Evolutionary conservation across 2,888 invertebrate species (phyloP), one percentile per base, ranked within the genome.

Genomic region (Cyclophora albipunctata): DNA sequence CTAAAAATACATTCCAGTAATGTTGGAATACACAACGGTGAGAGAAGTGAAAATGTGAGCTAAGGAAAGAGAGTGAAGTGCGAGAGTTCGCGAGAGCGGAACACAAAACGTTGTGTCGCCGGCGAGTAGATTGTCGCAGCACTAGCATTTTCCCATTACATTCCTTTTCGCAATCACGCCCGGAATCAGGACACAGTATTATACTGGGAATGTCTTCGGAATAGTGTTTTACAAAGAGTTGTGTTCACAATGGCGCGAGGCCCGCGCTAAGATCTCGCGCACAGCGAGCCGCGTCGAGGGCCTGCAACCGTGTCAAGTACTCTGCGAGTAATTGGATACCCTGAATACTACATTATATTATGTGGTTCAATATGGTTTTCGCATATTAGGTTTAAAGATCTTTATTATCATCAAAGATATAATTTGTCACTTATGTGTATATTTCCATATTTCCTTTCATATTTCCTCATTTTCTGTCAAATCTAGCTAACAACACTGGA

Each of bases 231-330:
- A 6, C 20, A 43, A 33, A 20, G 43, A 20, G 34, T 6, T 43
- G 6, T 34, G 43, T 7, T 6, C 34, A 43, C 43, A 43, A 43
- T 42, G n/a, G 33, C 20, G 34, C 6, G 5, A 34, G 5, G 6
- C 20, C 33, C 33, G 42, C 37, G 43, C 20, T 43, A 33, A 33
- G 43, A 5, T 33, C 43, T 6, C 43, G 43, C 43, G 20, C 43
- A 20, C 43, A 20, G 20, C 33, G 33, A 43, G 6, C 43, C 43
- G 52, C 43, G 56, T 54, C 57, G 56, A 56, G 59, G 49, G 56
- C 48, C 48, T 34, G 54, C 55, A 57, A 58, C 49, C 54, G 52
- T 61, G 66, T 66, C 66, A 63, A 66, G 66, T 52, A 55, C 54
- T 49, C 42, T 46, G 50, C 58, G 54, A 57, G 60, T 60, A 60